Evolutionary conservation across 2,797 vertebrate genomes (phyloP).

Genomic region (Myotis planiceps): DNA sequence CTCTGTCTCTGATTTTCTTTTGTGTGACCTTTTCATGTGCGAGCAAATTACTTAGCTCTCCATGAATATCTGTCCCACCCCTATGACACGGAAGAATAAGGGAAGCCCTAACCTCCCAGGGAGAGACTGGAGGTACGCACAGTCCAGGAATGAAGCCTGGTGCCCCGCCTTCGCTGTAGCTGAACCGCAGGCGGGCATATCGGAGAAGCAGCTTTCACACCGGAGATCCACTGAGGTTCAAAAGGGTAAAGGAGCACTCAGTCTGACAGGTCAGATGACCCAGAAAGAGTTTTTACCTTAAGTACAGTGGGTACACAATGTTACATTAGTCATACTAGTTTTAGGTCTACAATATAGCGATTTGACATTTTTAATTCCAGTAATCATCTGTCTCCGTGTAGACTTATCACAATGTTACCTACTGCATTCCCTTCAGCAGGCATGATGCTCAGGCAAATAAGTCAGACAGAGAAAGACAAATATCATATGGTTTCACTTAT

Average conservation of each 20-base stretch:
- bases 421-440: neutral
- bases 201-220: neutral
- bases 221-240: neutral
- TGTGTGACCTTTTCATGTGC: neutral
- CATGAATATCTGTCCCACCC: neutral
- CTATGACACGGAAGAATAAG: neutral
- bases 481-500: neutral
- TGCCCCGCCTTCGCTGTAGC: neutral
- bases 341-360: neutral
- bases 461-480: neutral
- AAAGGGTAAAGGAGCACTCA: neutral
- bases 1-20: slow-evolving; percentile 23
- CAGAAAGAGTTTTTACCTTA: neutral
- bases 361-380: neutral
- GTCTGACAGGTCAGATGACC: neutral
- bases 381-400: neutral
- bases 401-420: neutral
- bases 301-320: neutral
- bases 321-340: neutral
- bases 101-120: neutral
- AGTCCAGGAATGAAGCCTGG: neutral
- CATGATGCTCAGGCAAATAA: neutral
- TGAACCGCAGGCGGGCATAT: neutral
- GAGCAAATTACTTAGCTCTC: neutral
- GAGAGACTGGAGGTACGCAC: neutral